These are phyloP conservation scores for Bufotes viridis DNA, from an alignment of 2,797 vertebrate genomes.

Conservation along the genomic window DNA sequence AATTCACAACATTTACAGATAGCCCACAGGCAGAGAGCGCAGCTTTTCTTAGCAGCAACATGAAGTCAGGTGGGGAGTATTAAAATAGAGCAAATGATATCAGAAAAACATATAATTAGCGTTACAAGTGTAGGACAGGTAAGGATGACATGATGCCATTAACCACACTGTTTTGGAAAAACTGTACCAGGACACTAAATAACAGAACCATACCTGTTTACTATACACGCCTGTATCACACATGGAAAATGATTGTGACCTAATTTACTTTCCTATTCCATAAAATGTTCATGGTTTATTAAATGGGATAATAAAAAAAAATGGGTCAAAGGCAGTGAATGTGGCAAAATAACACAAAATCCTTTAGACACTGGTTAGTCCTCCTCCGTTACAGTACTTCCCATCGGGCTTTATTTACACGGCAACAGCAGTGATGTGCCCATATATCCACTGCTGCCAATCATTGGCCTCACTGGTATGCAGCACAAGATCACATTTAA, in stretches of 20 bases:
- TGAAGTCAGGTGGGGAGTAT: background rate
- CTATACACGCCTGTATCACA: background rate
- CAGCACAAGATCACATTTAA: no score
- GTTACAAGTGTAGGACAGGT: background rate
- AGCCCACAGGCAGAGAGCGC: conserved; percentile 17
- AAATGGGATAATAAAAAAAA: background rate
- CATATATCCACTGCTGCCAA: no score
- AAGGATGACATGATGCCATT: background rate
- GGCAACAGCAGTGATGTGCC: no score
- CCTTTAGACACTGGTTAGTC: no score
- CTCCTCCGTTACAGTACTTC: no score
- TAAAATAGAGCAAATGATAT: background rate
- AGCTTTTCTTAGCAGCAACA: conserved; percentile 19
- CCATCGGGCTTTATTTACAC: no score
- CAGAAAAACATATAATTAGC: background rate
- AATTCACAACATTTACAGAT: conserved; percentile 36
- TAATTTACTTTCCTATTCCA: background rate
- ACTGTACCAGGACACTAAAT: background rate
- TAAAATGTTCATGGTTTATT: background rate
- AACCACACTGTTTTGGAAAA: background rate
- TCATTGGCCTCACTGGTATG: no score
- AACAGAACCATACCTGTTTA: background rate
- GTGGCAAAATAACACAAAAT: no score
- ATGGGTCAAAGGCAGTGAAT: no score
- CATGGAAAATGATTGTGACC: background rate